Conservation (phyloP, 2,888 invertebrate species). For the Oxyteleia sp. region DNA sequence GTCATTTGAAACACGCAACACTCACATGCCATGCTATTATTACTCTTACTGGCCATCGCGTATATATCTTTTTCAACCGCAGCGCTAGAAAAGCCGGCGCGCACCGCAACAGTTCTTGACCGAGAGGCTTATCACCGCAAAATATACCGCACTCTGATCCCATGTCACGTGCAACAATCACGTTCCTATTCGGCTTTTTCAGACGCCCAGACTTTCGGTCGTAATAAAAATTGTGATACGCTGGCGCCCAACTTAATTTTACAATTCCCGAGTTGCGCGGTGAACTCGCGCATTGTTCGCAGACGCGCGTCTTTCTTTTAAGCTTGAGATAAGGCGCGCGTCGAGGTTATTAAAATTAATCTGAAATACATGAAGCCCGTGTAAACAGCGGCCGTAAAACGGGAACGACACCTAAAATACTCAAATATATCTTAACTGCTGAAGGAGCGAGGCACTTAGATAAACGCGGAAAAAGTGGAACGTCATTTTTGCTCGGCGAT, state of each 20-base stretch:
- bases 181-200: conserved; percentile 47
- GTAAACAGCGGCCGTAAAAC: too few relatives aligned
- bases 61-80: conserved; percentile 73
- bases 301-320: too few relatives aligned
- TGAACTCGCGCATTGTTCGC: too few relatives aligned
- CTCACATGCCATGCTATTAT: conserved; percentile 84
- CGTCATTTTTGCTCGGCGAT: too few relatives aligned
- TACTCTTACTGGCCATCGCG: conserved; percentile 78
- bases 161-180: conserved; percentile 69
- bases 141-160: conserved; percentile 65
- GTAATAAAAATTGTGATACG: conserved; percentile 30
- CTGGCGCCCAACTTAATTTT: conserved; percentile 36
- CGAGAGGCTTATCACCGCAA: conserved; percentile 63
- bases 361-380: too few relatives aligned
- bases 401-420: too few relatives aligned
- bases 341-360: too few relatives aligned
- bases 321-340: too few relatives aligned
- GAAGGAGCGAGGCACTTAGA: too few relatives aligned
- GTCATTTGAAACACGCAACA: conserved; percentile 85
- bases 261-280: too few relatives aligned
- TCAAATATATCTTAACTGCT: too few relatives aligned
- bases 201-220: background rate
- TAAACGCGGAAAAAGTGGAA: too few relatives aligned
- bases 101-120: conserved; percentile 45
- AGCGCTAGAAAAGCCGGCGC: conserved; percentile 58